Conservation (phyloP, 2,113 vertebrate genomes). For the Rallus limicola region DNA sequence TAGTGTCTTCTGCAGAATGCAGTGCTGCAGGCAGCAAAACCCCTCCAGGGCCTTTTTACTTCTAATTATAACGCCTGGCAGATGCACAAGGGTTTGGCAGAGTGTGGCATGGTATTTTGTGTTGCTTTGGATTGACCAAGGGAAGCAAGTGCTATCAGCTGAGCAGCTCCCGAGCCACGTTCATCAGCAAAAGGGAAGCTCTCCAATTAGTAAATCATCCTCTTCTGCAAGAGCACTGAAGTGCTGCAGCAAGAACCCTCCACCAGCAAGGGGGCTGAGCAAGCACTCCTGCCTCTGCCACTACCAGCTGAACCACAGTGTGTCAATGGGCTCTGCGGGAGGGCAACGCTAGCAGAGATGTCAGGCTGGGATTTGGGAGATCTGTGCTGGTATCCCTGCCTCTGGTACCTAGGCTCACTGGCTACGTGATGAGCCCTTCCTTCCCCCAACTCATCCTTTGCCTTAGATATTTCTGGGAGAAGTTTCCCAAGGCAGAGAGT, state of each 20-base stretch:
- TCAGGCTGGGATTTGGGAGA: not conserved
- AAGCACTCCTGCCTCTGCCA: not conserved
- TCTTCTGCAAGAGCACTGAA: not conserved
- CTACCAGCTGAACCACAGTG: fast-evolving
- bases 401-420: not conserved
- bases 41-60: not conserved
- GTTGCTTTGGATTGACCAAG: not conserved
- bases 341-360: not conserved
- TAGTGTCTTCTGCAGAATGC: not conserved
- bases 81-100: not conserved
- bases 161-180: fast-evolving
- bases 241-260: not conserved
- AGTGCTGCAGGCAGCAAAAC: not conserved
- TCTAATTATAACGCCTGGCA: not conserved
- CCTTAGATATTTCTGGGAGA: not conserved
- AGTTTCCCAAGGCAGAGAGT: not conserved
- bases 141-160: not conserved
- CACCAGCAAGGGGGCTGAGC: not conserved
- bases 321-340: fast-evolving
- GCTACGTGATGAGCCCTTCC: not conserved
- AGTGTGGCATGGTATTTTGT: not conserved
- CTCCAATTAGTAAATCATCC: not conserved
- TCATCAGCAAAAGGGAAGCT: not conserved
- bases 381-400: not conserved
- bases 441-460: not conserved